Evolutionary conservation across 2,113 vertebrate species (phyloP).

Genomic region (Myxocyprinus asiaticus): DNA sequence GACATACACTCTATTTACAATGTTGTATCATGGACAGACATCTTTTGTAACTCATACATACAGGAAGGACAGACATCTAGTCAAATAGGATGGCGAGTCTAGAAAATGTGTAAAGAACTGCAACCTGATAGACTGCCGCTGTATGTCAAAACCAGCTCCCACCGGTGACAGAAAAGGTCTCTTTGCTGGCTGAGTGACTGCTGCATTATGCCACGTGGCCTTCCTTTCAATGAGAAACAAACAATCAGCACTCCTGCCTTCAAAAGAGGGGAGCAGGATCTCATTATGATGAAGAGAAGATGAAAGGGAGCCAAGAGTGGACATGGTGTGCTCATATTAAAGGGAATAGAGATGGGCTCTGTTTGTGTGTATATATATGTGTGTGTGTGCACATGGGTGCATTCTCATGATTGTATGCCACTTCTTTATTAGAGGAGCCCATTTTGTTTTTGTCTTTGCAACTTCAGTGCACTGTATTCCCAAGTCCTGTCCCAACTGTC

Average conservation of each 20-base stretch:
- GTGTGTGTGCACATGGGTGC: slow-evolving; percentile 6
- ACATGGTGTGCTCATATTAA: slow-evolving; percentile 65
- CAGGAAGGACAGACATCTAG: background rate
- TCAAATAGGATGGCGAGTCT: background rate
- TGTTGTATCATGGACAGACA: background rate
- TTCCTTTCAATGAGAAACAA: slow-evolving; percentile 66
- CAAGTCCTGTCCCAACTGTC: slow-evolving; percentile 4
- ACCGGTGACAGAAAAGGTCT: slow-evolving; percentile 29
- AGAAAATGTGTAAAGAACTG: slow-evolving; percentile 11
- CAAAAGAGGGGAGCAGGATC: slow-evolving; percentile 61
- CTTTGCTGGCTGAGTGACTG: slow-evolving; percentile 17
- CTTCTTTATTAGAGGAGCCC: background rate
- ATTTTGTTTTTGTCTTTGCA: background rate
- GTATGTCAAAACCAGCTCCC: slow-evolving; percentile 18
- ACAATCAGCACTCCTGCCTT: slow-evolving; percentile 67
- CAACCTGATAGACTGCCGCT: background rate
- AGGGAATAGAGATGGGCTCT: slow-evolving; percentile 58
- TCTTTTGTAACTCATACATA: background rate
- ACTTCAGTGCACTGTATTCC: slow-evolving; percentile 8
- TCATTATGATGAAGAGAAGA: slow-evolving; percentile 69
- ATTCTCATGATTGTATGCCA: slow-evolving; percentile 22
- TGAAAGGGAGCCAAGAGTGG: slow-evolving; percentile 69
- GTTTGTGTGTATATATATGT: slow-evolving; percentile 36
- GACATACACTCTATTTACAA: background rate
- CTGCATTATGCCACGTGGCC: slow-evolving; percentile 42